Conservation (phyloP, 2,888 invertebrate genomes). For the Stenichneumon culpator region DNA sequence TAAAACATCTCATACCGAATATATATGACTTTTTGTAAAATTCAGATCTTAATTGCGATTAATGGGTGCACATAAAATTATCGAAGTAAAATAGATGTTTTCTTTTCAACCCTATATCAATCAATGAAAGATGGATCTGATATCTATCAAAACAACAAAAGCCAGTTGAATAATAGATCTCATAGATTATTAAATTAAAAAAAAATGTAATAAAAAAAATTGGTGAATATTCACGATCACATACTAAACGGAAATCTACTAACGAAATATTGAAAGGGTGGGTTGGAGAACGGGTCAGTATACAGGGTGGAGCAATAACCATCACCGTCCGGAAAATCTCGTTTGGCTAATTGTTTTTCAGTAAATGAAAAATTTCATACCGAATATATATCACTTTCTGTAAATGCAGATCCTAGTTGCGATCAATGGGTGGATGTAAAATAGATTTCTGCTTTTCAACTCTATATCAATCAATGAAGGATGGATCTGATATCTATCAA, state of each 20-base stretch:
- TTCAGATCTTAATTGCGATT: not conserved
- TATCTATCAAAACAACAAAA: not conserved
- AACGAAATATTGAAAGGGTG: not conserved
- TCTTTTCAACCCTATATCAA: not conserved
- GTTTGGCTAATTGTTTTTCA: not conserved
- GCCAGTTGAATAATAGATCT: too few relatives aligned
- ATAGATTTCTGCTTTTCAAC: too few relatives aligned
- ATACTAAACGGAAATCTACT: too few relatives aligned
- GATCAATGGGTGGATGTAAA: not conserved
- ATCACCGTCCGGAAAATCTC: conserved; percentile 17
- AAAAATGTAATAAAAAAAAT: conserved; percentile 10
- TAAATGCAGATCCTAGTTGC: too few relatives aligned
- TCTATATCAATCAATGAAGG: not conserved
- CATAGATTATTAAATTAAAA: not conserved
- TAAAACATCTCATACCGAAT: not conserved
- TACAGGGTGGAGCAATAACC: conserved; percentile 35
- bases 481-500: not conserved
- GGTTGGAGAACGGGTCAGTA: conserved; percentile 7
- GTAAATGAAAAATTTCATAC: too few relatives aligned
- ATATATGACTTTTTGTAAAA: not conserved
- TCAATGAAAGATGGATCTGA: too few relatives aligned
- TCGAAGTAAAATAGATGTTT: not conserved
- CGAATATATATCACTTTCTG: too few relatives aligned
- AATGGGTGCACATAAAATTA: not conserved
- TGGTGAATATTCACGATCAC: not conserved